These are phyloP conservation scores for Sitophilus oryzae DNA, from an alignment of 1,140 invertebrate species.

Conservation along the genomic window DNA sequence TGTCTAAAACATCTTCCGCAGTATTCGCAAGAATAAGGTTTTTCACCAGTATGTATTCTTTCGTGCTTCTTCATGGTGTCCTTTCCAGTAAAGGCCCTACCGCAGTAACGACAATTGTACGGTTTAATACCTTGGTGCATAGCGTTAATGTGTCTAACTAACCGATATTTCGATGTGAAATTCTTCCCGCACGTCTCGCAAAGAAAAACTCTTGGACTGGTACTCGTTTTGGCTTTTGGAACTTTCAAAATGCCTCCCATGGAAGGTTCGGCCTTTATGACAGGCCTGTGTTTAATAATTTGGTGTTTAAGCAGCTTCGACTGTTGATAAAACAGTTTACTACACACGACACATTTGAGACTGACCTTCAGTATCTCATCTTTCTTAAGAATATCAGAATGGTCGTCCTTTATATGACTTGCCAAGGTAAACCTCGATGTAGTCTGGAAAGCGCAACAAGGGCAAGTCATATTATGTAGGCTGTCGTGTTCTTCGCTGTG, in stretches of 20 bases:
- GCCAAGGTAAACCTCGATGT: neutral
- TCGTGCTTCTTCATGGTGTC: slow-evolving; percentile 35
- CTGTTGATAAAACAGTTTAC: slow-evolving; percentile 52
- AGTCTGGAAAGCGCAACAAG: slow-evolving; percentile 13
- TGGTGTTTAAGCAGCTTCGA: slow-evolving; percentile 41
- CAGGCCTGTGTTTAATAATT: slow-evolving; percentile 44
- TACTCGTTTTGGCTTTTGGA: neutral
- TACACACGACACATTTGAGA: slow-evolving; percentile 53
- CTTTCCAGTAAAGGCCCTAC: slow-evolving; percentile 44
- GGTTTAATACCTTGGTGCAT: slow-evolving; percentile 51
- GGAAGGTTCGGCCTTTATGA: slow-evolving; percentile 6
- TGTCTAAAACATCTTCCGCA: slow-evolving; percentile 62
- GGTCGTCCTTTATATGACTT: slow-evolving; percentile 8
- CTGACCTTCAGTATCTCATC: neutral
- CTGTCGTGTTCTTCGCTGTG: slow-evolving; percentile 9
- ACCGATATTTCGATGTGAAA: slow-evolving; percentile 50
- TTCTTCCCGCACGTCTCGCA: slow-evolving; percentile 49
- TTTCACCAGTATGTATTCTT: slow-evolving; percentile 61
- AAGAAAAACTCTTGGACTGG: slow-evolving; percentile 31
- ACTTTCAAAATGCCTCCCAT: slow-evolving; percentile 10
- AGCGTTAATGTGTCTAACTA: slow-evolving; percentile 50
- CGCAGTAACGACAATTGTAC: slow-evolving; percentile 48
- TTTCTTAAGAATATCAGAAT: neutral
- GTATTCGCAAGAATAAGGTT: slow-evolving; percentile 64
- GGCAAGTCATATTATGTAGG: slow-evolving; percentile 7